Conservation (phyloP, 2,888 invertebrate genomes). For the Hololepta plana region DNA sequence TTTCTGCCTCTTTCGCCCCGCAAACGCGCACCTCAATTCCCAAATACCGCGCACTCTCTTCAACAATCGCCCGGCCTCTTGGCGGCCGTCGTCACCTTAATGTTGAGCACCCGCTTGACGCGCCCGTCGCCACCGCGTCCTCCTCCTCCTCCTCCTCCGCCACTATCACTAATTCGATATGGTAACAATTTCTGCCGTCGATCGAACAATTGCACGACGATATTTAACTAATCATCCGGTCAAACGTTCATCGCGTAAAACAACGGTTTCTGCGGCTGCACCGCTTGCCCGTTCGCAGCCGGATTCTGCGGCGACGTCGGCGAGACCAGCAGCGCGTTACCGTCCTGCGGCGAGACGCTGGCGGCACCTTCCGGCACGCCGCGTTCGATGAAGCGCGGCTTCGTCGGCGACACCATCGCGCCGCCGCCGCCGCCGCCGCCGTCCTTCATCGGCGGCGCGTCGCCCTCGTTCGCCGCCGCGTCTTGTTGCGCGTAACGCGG, state of each 20-base stretch:
- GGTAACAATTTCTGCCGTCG: neutral
- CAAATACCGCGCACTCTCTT: no score
- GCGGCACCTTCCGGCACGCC: slow-evolving; percentile 61
- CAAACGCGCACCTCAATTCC: no score
- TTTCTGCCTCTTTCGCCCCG: no score
- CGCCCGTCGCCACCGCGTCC: no score
- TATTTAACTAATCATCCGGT: slow-evolving; percentile 43
- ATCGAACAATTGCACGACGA: no score
- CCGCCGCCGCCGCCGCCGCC: no score
- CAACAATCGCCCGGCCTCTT: no score
- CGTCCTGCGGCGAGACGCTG: slow-evolving; percentile 48
- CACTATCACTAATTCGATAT: no score
- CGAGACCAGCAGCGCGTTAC: slow-evolving; percentile 27
- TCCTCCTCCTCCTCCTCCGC: no score
- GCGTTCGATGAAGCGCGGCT: slow-evolving; percentile 33
- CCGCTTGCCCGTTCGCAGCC: slow-evolving; percentile 11
- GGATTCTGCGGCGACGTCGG: slow-evolving; percentile 33
- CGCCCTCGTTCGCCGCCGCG: slow-evolving; percentile 32
- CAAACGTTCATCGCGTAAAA: slow-evolving; percentile 81
- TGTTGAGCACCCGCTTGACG: no score
- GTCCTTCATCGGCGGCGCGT: no score
- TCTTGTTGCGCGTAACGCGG: slow-evolving; percentile 15
- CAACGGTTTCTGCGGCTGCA: slow-evolving; percentile 33
- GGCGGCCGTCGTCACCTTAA: no score
- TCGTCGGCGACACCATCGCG: slow-evolving; percentile 39